Percentiles rank a stretch among this genome's conserved stretches.
These are phyloP conservation scores for Parthenolecanium corni DNA, from an alignment of 2,888 invertebrate species.

Conservation along the genomic window DNA sequence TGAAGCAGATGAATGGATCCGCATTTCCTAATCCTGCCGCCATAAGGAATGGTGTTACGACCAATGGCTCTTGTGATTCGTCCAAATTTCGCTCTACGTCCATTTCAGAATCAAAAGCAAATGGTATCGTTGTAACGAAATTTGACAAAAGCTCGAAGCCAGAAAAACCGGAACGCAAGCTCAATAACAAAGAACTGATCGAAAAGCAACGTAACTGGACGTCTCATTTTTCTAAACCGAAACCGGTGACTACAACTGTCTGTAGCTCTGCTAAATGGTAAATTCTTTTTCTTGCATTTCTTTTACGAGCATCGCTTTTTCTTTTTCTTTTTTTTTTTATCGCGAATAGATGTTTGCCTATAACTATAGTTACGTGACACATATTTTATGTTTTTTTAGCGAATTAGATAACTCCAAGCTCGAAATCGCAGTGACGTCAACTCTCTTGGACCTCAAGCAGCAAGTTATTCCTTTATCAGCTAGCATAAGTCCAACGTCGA, in stretches of 20 bases:
- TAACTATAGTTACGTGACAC: not conserved
- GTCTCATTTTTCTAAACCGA: conserved; percentile 72
- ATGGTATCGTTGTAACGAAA: conserved; percentile 20
- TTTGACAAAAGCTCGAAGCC: conserved; percentile 55
- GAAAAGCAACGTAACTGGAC: conserved; percentile 89
- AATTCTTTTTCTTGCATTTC: not conserved
- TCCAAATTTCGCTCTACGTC: conserved; percentile 9
- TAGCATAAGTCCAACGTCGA: not conserved
- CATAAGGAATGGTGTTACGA: conserved; percentile 10
- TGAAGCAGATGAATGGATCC: conserved; percentile 11
- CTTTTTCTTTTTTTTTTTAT: conserved; percentile 6
- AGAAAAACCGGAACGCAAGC: conserved; percentile 70
- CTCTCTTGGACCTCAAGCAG: not conserved
- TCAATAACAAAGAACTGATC: conserved; percentile 72
- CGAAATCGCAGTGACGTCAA: not conserved
- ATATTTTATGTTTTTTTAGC: not conserved
- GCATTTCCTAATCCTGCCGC: not conserved
- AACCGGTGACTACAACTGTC: conserved; percentile 40
- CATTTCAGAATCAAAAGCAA: conserved; percentile 9
- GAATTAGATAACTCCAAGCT: not conserved
- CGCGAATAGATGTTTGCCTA: not conserved
- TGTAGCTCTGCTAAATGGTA: not conserved
- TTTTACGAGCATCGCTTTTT: not conserved
- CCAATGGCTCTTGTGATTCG: conserved; percentile 4
- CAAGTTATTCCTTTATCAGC: not conserved